Evolutionary conservation across 2,888 invertebrate species (phyloP).

Genomic region (Cremastobaeus sp.): DNA sequence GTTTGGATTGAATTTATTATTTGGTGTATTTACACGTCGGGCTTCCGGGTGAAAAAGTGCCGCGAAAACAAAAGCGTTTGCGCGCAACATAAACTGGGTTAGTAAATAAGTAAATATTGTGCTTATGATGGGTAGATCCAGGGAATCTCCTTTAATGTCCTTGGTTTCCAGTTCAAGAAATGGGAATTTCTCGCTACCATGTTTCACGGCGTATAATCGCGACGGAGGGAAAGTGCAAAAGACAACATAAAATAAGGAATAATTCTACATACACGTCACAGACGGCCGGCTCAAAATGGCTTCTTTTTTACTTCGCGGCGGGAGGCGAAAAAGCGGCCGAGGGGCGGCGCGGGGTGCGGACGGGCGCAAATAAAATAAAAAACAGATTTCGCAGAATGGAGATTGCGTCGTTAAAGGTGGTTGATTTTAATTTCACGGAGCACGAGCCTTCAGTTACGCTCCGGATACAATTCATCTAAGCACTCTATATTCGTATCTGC

Average conservation of each 20-base stretch:
- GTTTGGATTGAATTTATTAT: too few relatives aligned
- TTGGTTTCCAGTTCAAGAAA: too few relatives aligned
- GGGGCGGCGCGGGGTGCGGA: constrained; percentile 10
- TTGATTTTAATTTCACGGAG: constrained; percentile 78
- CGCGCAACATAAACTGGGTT: too few relatives aligned
- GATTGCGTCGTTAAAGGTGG: constrained; percentile 75
- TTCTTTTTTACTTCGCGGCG: constrained; percentile 39
- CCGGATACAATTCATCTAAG: constrained; percentile 72
- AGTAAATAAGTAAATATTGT: too few relatives aligned
- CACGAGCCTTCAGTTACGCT: constrained; percentile 76
- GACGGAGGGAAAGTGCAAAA: not conserved
- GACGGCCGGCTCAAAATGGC: constrained; percentile 48
- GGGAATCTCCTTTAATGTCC: too few relatives aligned
- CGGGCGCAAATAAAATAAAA: constrained; percentile 52
- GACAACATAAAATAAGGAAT: constrained; percentile 30
- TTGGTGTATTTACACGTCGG: too few relatives aligned
- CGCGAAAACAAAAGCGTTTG: too few relatives aligned
- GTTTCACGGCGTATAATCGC: constrained; percentile 6
- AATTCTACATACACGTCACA: constrained; percentile 37
- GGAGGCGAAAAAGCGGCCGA: constrained; percentile 16
- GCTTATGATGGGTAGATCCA: too few relatives aligned
- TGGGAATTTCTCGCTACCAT: too few relatives aligned
- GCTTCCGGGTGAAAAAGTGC: too few relatives aligned
- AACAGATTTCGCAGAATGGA: constrained; percentile 66
- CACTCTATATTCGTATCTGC: constrained; percentile 59